Base-by-base conservation (phyloP, 2,888 invertebrate genomes). In the Drosophila macrospina region DNA sequence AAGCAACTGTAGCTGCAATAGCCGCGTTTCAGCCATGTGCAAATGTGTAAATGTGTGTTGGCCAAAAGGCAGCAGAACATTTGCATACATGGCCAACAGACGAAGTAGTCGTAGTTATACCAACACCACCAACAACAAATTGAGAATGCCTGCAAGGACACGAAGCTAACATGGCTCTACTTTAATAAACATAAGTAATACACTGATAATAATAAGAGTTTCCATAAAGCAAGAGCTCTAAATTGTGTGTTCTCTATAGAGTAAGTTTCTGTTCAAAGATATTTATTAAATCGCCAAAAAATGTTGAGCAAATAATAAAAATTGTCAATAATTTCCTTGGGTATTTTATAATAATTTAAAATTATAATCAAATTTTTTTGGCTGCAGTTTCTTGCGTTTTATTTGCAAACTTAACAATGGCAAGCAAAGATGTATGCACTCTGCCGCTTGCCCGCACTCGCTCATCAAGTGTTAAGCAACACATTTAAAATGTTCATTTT, bases 401-500 rank as follows among this genome's bases (percentile, higher is more conserved):
- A 20, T 20, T 3, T 1, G 7, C 20, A 28, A 28, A 32, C n/a
- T 44, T 32, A 59, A 41, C 34, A 41, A 41, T 41, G 30, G 15
- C 8, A 10, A 59, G 51, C 32, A 41, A 56, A 56, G 55, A 36
- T 45, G 32, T 36, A 42, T 42, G 30, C 13, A n/a, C 2, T 15
- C 4, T 20, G 1, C 20, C 7, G 2, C 10, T 0, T 8, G 4
- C 0, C 15, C 16, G 3, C 10, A 34, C 28, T 30, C 20, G 11
- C 20, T 42, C 24, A 37, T 57, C 56, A 24, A 47, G 37, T 39
- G 55, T 51, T 71, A 13, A 63, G 54, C 32, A 69, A 57, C 42
- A 54, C 67, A 69, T 76, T 74, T 70, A 74, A 74, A 83, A 69
- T 62, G 62, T 63, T 63, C 76, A 79, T 88, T 76, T 69, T 59